Percentiles rank a stretch among this genome's conserved stretches.
Conservation (phyloP, 2,888 invertebrate species). For the Aphodius granarius region DNA sequence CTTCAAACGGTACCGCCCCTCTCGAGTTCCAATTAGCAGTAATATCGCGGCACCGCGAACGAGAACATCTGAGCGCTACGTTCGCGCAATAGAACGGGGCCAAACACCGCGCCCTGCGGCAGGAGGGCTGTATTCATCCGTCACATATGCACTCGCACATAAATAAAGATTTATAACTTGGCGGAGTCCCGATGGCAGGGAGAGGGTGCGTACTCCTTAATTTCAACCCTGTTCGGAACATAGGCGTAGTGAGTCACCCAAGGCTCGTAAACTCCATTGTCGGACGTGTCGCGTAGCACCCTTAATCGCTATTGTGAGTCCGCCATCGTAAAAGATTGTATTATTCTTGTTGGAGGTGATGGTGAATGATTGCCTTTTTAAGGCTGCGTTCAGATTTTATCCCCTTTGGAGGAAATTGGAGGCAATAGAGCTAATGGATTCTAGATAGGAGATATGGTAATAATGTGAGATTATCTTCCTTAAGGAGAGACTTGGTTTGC, state of each 20-base stretch:
- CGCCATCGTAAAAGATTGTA: neutral
- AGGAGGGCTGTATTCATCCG: slow-evolving; percentile 19
- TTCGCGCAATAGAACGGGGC: neutral
- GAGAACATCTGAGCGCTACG: neutral
- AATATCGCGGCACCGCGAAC: neutral
- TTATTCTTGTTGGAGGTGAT: neutral
- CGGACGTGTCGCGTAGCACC: neutral
- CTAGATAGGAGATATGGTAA: neutral
- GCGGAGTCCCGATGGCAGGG: neutral
- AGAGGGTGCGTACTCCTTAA: neutral
- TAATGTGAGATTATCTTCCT: neutral
- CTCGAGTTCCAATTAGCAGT: neutral
- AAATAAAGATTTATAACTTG: slow-evolving; percentile 23
- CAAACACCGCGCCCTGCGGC: neutral
- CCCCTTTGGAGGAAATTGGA: neutral
- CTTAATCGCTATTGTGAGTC: neutral
- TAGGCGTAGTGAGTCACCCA: neutral
- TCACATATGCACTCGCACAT: slow-evolving; percentile 21
- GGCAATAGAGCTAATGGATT: neutral
- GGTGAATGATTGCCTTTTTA: neutral
- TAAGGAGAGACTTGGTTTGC: neutral
- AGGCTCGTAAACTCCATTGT: neutral
- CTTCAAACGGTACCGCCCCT: neutral
- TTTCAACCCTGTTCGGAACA: neutral
- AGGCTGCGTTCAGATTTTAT: neutral